Evolutionary conservation across 1,140 invertebrate genomes (phyloP).

Genomic region (Hypsibius dujardini): DNA sequence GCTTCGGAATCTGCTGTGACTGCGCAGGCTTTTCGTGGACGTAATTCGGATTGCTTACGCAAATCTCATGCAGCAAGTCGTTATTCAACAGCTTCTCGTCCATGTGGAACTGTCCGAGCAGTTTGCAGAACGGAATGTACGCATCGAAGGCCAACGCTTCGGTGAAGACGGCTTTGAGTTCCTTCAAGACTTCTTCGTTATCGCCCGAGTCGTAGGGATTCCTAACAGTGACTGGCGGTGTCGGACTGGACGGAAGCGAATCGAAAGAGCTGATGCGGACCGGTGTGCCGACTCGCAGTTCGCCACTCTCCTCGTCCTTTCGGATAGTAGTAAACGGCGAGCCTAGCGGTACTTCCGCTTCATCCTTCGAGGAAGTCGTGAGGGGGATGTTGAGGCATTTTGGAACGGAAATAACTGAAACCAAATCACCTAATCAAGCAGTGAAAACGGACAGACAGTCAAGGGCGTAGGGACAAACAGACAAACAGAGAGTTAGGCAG

Average conservation of each 20-base stretch:
- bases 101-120: slow-evolving; percentile 45
- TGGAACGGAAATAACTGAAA: too few species aligned
- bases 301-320: neutral
- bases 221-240: neutral
- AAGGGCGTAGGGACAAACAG: too few species aligned
- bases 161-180: slow-evolving; percentile 60
- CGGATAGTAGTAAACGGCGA: neutral
- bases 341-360: neutral
- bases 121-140: slow-evolving; percentile 58
- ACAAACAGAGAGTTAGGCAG: too few species aligned
- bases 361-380: too few species aligned
- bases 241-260: neutral
- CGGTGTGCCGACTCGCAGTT: neutral
- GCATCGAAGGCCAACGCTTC: slow-evolving; percentile 59
- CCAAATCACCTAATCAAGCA: too few species aligned
- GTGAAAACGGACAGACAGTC: too few species aligned
- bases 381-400: too few species aligned
- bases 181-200: slow-evolving; percentile 42
- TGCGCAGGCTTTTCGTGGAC: neutral
- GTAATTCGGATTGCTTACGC: neutral
- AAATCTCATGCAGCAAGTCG: slow-evolving; percentile 6
- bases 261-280: neutral
- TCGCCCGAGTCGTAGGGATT: neutral
- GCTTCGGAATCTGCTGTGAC: neutral
- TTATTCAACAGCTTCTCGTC: slow-evolving; percentile 29